Conservation (phyloP, 2,113 vertebrate species). For the Salminus brasiliensis region DNA sequence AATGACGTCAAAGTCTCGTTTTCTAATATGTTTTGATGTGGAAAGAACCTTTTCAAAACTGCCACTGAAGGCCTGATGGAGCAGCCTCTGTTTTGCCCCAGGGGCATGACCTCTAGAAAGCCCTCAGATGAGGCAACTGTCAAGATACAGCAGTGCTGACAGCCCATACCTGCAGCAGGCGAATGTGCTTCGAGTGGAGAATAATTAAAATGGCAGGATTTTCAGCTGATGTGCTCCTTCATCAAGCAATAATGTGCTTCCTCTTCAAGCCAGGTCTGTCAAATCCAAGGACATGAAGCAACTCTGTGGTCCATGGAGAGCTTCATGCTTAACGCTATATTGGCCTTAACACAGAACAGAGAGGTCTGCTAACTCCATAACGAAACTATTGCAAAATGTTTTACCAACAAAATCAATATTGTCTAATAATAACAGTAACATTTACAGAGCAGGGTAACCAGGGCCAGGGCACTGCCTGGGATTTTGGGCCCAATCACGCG, state of each 20-base stretch:
- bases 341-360: background rate
- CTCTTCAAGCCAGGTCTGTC: background rate
- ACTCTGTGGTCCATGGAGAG: background rate
- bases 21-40: background rate
- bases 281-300: background rate
- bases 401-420: too few relatives aligned
- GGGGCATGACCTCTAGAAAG: background rate
- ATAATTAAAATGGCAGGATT: constrained; percentile 3
- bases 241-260: background rate
- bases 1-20: background rate
- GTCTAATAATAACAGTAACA: too few relatives aligned
- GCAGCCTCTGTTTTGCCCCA: background rate
- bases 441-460: too few relatives aligned
- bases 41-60: background rate
- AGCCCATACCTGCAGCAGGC: background rate
- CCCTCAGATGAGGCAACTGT: constrained; percentile 7
- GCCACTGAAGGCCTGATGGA: constrained; percentile 5
- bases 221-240: background rate
- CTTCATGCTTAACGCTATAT: background rate
- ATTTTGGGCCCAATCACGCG: too few relatives aligned
- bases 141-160: background rate
- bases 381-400: too few relatives aligned
- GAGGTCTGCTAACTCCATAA: too few relatives aligned
- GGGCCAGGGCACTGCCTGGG: too few relatives aligned
- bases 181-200: background rate